phyloP scores from a whole-genome alignment of 23 tunicate species.

The Trididemnum clinides region DNA sequence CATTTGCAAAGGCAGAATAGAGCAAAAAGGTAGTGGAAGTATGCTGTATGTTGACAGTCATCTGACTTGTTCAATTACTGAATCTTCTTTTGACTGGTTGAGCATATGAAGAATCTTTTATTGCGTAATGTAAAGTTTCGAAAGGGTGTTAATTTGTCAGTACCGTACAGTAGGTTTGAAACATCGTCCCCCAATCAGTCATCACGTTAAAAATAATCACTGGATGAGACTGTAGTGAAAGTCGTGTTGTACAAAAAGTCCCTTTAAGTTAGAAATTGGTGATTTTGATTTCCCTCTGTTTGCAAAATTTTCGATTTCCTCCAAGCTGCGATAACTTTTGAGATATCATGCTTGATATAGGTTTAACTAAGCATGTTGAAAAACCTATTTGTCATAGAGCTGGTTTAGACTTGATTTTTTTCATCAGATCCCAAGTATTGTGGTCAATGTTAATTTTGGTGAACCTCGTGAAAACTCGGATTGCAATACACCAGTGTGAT shows the following conservation, averaged over 20 bases:
- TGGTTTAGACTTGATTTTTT: background rate
- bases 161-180: too few species aligned
- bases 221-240: too few species aligned
- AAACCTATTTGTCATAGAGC: background rate
- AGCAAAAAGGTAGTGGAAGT: too few species aligned
- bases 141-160: too few species aligned
- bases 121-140: too few species aligned
- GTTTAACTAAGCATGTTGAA: background rate
- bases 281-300: background rate
- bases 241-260: background rate
- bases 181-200: too few species aligned
- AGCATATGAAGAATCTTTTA: too few species aligned
- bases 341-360: background rate
- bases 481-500: background rate
- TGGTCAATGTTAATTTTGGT: background rate
- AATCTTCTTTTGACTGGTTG: too few species aligned
- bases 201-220: too few species aligned
- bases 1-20: too few species aligned
- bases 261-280: background rate
- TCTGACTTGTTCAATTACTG: too few species aligned
- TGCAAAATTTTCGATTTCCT: background rate
- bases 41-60: too few species aligned
- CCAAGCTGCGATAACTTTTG: background rate
- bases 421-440: background rate
- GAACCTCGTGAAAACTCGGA: background rate